phyloP scores from a whole-genome alignment of 2,888 invertebrate species.

The Hoplodrina ambigua region DNA sequence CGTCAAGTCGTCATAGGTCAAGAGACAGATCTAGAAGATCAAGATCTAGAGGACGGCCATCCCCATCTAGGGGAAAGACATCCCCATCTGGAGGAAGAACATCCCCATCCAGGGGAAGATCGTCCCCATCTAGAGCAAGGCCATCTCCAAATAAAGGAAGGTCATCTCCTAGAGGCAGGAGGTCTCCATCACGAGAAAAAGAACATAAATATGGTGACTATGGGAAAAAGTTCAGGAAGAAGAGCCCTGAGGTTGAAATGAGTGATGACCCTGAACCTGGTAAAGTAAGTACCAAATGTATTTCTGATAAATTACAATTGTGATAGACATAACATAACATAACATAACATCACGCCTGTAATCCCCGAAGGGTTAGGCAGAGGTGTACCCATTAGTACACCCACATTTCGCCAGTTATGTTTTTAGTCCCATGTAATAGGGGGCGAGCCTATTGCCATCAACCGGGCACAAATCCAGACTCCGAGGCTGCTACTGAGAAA shows the following conservation, averaged over 20 bases:
- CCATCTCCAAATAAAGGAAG: conserved; percentile 66
- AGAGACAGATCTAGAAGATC: conserved; percentile 67
- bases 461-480: too few relatives aligned
- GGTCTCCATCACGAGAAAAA: conserved; percentile 73
- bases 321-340: too few relatives aligned
- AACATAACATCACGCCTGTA: too few relatives aligned
- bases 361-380: too few relatives aligned
- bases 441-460: too few relatives aligned
- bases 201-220: conserved; percentile 74
- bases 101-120: conserved; percentile 72
- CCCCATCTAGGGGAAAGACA: conserved; percentile 68
- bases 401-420: too few relatives aligned
- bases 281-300: conserved; percentile 84
- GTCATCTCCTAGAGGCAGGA: conserved; percentile 72
- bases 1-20: conserved; percentile 50
- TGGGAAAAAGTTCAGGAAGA: conserved; percentile 77
- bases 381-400: too few relatives aligned
- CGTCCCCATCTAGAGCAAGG: conserved; percentile 72
- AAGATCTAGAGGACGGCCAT: conserved; percentile 71
- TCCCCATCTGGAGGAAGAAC: conserved; percentile 69
- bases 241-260: conserved; percentile 89
- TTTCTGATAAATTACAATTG: neutral
- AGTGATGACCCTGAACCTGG: conserved; percentile 95
- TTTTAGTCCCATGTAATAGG: too few relatives aligned
- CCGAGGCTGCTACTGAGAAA: too few relatives aligned